Conservation (phyloP, 2,113 vertebrate genomes). For the Cercocebus atys region DNA sequence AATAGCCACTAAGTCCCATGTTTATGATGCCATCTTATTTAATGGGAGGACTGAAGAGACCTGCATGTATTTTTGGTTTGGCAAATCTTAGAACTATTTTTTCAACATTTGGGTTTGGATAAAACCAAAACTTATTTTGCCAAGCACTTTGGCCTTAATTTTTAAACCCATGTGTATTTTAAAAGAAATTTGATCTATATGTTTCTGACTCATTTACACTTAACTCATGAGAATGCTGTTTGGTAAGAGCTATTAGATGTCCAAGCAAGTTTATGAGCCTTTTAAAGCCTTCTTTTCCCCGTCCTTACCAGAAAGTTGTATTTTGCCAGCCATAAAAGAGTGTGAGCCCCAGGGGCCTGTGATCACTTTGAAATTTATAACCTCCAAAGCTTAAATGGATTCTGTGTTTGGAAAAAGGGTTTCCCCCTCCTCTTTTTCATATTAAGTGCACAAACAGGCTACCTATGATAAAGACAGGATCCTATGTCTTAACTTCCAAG, state of each 20-base stretch:
- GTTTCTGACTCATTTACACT: constrained; percentile 80
- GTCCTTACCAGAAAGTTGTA: constrained; percentile 58
- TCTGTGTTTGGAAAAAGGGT: constrained; percentile 5
- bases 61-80: constrained; percentile 75
- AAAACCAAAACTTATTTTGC: constrained; percentile 72
- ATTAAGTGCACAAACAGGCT: background rate
- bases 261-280: constrained; percentile 58
- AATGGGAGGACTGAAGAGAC: constrained; percentile 24
- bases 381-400: constrained; percentile 62
- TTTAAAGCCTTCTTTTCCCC: constrained; percentile 49
- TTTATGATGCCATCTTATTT: constrained; percentile 60
- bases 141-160: constrained; percentile 77
- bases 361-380: constrained; percentile 71
- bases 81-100: constrained; percentile 59
- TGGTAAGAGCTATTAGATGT: constrained; percentile 64
- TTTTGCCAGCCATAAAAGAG: constrained; percentile 66
- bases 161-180: constrained; percentile 77
- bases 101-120: constrained; percentile 70
- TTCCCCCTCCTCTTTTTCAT: background rate
- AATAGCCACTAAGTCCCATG: constrained; percentile 42
- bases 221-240: constrained; percentile 77
- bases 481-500: background rate
- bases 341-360: constrained; percentile 58
- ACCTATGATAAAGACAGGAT: background rate
- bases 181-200: constrained; percentile 78